A percentile compares a stretch with the other conserved stretches of the same genome.
Evolutionary conservation across 2,113 vertebrate species (phyloP).

Genomic region (Chaetura pelagica): DNA sequence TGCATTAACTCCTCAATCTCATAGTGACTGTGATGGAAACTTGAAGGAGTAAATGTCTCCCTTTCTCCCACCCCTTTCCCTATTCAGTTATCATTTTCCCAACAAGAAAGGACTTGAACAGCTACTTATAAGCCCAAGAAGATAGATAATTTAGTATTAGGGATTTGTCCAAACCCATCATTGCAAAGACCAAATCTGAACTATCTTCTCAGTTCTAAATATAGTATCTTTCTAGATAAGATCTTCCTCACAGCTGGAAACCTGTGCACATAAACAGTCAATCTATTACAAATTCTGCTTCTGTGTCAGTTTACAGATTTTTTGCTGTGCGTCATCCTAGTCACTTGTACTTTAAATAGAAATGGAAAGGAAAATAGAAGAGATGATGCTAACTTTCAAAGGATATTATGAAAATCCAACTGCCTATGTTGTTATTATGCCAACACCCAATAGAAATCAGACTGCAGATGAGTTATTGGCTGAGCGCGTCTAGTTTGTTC

Average conservation of each 20-base stretch:
- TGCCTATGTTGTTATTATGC: not conserved
- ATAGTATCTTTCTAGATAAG: not conserved
- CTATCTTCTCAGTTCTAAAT: not conserved
- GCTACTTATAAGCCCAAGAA: not conserved
- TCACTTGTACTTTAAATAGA: not conserved
- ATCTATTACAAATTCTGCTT: not conserved
- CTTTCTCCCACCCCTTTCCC: not conserved
- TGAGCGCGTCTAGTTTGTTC: not conserved
- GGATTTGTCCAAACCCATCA: not conserved
- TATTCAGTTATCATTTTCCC: not conserved
- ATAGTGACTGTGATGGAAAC: not conserved
- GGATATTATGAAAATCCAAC: not conserved
- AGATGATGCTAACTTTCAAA: not conserved
- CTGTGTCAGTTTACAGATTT: not conserved
- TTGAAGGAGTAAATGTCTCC: not conserved
- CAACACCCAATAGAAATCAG: not conserved
- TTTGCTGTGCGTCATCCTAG: not conserved
- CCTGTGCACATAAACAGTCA: accelerated
- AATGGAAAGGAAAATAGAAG: not conserved
- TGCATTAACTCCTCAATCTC: not conserved
- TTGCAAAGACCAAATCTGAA: not conserved
- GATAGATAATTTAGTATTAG: not conserved
- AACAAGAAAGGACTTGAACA: not conserved
- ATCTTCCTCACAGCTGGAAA: not conserved
- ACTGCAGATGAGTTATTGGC: not conserved